Evolutionary conservation across 2,888 invertebrate genomes (phyloP).

Genomic region (Lumbricus terrestris): DNA sequence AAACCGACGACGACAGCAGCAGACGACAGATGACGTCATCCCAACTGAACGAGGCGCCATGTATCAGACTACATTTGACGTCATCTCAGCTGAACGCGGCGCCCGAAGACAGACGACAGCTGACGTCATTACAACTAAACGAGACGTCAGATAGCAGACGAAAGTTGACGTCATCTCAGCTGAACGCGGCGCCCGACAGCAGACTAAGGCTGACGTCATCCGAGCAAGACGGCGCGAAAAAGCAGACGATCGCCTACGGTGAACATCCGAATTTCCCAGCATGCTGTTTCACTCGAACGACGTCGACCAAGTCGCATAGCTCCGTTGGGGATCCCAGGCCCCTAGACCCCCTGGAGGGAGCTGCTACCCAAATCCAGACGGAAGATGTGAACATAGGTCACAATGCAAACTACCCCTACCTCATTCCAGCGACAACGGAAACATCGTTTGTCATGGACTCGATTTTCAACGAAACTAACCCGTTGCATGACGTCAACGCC

Average conservation of each 20-base stretch:
- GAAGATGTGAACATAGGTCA: background rate
- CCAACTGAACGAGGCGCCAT: background rate
- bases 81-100: background rate
- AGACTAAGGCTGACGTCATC: background rate
- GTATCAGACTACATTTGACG: background rate
- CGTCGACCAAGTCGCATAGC: background rate
- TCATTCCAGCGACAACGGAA: background rate
- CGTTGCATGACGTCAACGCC: background rate
- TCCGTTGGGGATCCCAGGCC: background rate
- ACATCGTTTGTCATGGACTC: background rate
- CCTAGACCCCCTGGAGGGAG: background rate
- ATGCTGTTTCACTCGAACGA: slow-evolving; percentile 11
- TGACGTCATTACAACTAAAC: background rate
- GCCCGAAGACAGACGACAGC: background rate
- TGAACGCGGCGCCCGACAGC: background rate
- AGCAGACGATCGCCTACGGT: background rate
- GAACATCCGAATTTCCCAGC: background rate
- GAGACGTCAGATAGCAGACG: background rate
- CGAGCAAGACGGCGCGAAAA: background rate
- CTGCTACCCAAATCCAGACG: background rate
- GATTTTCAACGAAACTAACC: background rate
- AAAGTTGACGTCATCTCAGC: background rate
- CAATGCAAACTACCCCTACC: background rate
- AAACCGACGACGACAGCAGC: background rate
- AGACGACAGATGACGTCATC: background rate